phyloP scores from a whole-genome alignment of 2,888 invertebrate species.

The Antheraea assamensis region DNA sequence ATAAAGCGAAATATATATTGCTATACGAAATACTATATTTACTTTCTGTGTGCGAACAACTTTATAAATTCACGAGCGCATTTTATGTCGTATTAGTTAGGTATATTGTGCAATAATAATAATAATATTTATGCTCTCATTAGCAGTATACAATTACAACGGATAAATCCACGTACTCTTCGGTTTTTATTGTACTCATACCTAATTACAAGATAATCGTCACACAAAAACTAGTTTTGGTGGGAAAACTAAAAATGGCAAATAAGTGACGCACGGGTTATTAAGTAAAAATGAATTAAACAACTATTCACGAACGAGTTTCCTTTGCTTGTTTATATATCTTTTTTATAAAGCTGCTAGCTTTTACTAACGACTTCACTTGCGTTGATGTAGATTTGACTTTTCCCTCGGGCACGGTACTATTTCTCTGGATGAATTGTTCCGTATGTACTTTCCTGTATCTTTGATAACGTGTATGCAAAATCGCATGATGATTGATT shows the following conservation, averaged over 20 bases:
- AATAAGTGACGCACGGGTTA: not conserved
- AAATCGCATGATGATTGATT: too few relatives aligned
- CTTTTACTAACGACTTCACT: not conserved
- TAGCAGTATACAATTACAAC: not conserved
- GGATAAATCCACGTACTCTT: not conserved
- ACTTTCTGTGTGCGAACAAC: not conserved
- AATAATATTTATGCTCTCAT: not conserved
- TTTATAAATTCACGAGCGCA: not conserved
- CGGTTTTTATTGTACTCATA: not conserved
- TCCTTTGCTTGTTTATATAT: not conserved
- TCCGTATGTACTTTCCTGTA: too few relatives aligned
- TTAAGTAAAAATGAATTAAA: not conserved
- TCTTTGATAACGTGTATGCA: too few relatives aligned
- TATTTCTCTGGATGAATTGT: too few relatives aligned
- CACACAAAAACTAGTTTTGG: not conserved
- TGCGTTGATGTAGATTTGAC: too few relatives aligned
- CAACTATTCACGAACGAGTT: not conserved
- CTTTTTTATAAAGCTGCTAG: not conserved
- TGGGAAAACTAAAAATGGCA: not conserved
- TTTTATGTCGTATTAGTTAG: not conserved
- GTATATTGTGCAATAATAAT: not conserved
- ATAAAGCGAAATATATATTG: too few relatives aligned
- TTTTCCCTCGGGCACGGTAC: too few relatives aligned
- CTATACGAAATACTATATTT: too few relatives aligned
- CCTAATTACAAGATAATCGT: not conserved